Evolutionary conservation across 1,140 invertebrate species (phyloP).

Genomic region (Limonius californicus): DNA sequence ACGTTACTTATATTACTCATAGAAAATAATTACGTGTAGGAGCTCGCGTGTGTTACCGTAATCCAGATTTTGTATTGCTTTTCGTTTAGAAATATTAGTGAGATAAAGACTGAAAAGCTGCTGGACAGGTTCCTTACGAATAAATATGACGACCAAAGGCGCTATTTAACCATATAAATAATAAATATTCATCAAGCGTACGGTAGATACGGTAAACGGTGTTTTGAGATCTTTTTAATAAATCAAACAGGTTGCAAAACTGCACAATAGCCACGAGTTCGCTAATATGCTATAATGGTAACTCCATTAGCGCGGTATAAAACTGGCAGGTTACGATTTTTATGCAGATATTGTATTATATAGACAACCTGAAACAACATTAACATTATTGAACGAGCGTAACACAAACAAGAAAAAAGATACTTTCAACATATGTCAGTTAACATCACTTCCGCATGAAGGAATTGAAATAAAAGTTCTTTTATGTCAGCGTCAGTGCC

Average conservation of each 20-base stretch:
- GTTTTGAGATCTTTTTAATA: not conserved
- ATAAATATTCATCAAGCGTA: not conserved
- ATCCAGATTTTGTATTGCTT: no score
- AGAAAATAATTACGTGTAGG: no score
- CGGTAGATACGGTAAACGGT: not conserved
- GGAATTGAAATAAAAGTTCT: no score
- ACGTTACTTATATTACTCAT: no score
- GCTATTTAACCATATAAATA: not conserved
- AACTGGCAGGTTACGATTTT: not conserved
- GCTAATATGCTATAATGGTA: not conserved
- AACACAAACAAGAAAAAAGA: no score
- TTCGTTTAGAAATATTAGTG: not conserved
- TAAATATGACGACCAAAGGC: not conserved
- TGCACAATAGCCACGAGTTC: slow-evolving; percentile 1
- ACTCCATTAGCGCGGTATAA: not conserved
- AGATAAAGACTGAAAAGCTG: not conserved
- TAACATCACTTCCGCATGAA: no score
- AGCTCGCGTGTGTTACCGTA: no score
- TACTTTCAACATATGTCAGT: no score
- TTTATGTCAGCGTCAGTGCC: no score
- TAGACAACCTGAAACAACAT: not conserved
- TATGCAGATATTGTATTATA: not conserved
- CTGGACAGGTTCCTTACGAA: not conserved
- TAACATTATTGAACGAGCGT: no score
- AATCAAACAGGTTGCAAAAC: slow-evolving; percentile 1